A percentile compares a stretch with the other conserved stretches of the same genome.
Conservation (phyloP, 2,888 invertebrate species). For the Eumerus sabulonum region DNA sequence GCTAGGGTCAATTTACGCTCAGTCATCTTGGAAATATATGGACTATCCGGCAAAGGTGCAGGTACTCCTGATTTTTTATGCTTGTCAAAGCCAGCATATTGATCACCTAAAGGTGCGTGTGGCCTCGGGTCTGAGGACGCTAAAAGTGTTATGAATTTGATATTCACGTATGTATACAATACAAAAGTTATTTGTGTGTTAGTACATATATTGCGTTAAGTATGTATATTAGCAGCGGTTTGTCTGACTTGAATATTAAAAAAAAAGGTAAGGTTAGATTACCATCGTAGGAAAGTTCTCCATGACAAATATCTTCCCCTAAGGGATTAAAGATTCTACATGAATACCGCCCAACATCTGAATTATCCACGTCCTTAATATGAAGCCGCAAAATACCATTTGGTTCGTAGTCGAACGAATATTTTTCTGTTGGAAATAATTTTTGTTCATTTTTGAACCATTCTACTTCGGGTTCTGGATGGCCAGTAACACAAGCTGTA, state of each 20-base stretch:
- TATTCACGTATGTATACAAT: not conserved
- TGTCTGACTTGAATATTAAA: too few relatives aligned
- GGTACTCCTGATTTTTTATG: conserved; percentile 91
- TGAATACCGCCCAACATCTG: conserved; percentile 91
- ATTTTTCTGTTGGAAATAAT: conserved; percentile 89
- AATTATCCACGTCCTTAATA: conserved; percentile 87
- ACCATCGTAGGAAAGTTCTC: conserved; percentile 90
- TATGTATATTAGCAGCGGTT: too few relatives aligned
- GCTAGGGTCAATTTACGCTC: conserved; percentile 92
- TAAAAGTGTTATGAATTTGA: not conserved
- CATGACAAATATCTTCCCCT: conserved; percentile 90
- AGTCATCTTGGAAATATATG: conserved; percentile 95
- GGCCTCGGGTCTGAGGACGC: conserved; percentile 81
- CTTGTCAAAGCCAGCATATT: conserved; percentile 91
- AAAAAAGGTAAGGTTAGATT: conserved; percentile 27
- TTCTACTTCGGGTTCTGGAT: conserved; percentile 92
- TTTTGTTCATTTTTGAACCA: conserved; percentile 90
- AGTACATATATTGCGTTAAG: too few relatives aligned
- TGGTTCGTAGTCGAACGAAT: conserved; percentile 88
- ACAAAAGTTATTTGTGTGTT: too few relatives aligned
- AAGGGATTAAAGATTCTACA: conserved; percentile 91
- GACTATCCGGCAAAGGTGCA: conserved; percentile 92
- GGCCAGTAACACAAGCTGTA: conserved; percentile 93
- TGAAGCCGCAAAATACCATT: conserved; percentile 87
- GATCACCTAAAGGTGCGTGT: conserved; percentile 86